Percentiles rank a stretch among this genome's conserved stretches.
Conservation (phyloP, 2,888 invertebrate species). For the Cataglyphis albicans region DNA sequence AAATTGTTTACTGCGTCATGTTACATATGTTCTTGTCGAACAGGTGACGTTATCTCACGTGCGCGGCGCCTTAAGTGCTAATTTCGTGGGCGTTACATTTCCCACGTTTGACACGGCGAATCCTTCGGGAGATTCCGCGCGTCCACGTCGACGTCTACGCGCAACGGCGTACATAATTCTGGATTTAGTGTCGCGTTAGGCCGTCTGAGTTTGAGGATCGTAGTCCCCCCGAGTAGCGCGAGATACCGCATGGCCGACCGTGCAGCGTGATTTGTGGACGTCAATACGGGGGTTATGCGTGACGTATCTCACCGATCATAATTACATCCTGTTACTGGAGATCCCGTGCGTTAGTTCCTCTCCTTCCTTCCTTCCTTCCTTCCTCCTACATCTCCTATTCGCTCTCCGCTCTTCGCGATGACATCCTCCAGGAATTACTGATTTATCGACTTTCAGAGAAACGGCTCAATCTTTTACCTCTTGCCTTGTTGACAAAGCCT, state of each 20-base stretch:
- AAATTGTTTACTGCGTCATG: neutral
- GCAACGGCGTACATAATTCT: conserved; percentile 69
- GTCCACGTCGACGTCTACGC: conserved; percentile 51
- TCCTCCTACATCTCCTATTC: conserved; percentile 46
- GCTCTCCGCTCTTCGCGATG: conserved; percentile 45
- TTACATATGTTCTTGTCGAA: neutral
- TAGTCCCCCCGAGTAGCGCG: conserved; percentile 68
- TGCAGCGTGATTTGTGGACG: conserved; percentile 84
- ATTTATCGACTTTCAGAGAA: conserved; percentile 69
- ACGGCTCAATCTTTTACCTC: conserved; percentile 62
- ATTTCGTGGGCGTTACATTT: conserved; percentile 50
- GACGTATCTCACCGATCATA: conserved; percentile 86
- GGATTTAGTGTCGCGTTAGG: conserved; percentile 75
- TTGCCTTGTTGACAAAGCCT: conserved; percentile 1
- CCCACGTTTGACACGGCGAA: conserved; percentile 56
- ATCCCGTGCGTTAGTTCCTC: conserved; percentile 59
- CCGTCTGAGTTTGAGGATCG: conserved; percentile 73
- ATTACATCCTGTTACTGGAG: conserved; percentile 85
- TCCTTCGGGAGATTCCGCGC: conserved; percentile 50
- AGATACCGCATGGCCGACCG: conserved; percentile 79
- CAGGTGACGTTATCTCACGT: conserved; percentile 45
- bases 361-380: conserved; percentile 63
- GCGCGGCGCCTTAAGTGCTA: conserved; percentile 51
- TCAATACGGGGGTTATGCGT: conserved; percentile 84
- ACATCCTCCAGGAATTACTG: conserved; percentile 66